These are phyloP conservation scores for Nasonovia ribisnigri DNA, from an alignment of 2,888 invertebrate species.

Conservation along the genomic window DNA sequence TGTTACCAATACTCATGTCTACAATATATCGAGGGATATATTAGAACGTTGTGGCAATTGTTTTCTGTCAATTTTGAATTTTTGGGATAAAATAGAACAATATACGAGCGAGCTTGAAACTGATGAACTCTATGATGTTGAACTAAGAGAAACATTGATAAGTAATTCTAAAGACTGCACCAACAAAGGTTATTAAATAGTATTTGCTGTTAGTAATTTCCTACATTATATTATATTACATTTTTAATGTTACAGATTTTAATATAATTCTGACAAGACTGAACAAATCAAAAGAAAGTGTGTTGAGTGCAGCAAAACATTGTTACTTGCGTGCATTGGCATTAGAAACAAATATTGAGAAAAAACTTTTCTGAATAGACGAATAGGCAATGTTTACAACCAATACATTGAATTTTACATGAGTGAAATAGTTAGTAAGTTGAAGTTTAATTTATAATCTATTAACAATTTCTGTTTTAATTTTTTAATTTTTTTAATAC, in stretches of 20 bases:
- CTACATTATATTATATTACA: too few species aligned
- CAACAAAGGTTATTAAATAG: neutral
- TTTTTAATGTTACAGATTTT: conserved; percentile 67
- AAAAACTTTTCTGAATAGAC: conserved; percentile 74
- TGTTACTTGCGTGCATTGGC: conserved; percentile 80
- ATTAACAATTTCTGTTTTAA: neutral
- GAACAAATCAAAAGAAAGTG: conserved; percentile 45
- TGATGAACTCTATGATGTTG: conserved; percentile 71
- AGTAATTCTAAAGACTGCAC: conserved; percentile 70
- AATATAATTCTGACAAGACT: conserved; percentile 40
- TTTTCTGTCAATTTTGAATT: conserved; percentile 82
- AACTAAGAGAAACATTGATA: conserved; percentile 70
- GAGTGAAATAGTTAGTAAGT: conserved; percentile 75
- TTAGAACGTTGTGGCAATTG: conserved; percentile 84
- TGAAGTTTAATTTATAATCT: neutral
- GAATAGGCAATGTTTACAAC: conserved; percentile 85
- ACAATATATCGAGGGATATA: conserved; percentile 78
- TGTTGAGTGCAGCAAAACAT: conserved; percentile 68
- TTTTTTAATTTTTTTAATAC: neutral
- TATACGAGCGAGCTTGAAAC: conserved; percentile 69
- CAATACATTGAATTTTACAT: conserved; percentile 87
- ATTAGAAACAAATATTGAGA: conserved; percentile 71
- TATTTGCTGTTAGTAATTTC: neutral
- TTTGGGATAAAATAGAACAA: conserved; percentile 75
- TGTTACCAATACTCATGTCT: conserved; percentile 70